Percentiles rank a stretch among this genome's conserved stretches.
Conservation (phyloP, 2,888 invertebrate species). For the Suillia variegata region DNA sequence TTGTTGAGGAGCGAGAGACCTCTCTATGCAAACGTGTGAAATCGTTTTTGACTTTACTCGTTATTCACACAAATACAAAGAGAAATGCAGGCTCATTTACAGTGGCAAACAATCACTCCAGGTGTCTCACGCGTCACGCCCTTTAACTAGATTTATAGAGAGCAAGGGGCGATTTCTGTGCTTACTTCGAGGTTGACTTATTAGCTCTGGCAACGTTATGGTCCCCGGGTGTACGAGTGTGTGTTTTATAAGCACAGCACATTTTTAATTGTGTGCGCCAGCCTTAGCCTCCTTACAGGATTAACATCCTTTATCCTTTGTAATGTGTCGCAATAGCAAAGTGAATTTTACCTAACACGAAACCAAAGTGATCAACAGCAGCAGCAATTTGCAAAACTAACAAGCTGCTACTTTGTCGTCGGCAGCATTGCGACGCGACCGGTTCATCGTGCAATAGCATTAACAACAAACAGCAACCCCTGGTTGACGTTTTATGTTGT, state of each 20-base stretch:
- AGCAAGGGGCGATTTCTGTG: constrained; percentile 7
- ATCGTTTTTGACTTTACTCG: too few relatives aligned
- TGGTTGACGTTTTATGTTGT: constrained; percentile 46
- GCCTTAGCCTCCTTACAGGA: background rate
- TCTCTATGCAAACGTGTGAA: background rate
- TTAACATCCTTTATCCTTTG: background rate
- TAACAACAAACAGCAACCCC: background rate
- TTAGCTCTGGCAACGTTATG: constrained; percentile 40
- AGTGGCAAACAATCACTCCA: constrained; percentile 54
- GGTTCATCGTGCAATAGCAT: too few relatives aligned
- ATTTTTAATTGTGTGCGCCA: background rate
- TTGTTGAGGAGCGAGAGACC: constrained; percentile 10
- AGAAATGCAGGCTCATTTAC: constrained; percentile 23
- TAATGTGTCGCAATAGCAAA: background rate
- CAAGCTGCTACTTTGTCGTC: background rate
- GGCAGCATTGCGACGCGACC: background rate
- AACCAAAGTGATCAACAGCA: too few relatives aligned
- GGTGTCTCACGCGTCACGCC: constrained; percentile 59
- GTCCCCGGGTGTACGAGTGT: constrained; percentile 12
- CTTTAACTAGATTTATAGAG: constrained; percentile 26
- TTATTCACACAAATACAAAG: constrained; percentile 5
- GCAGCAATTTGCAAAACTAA: constrained; percentile 2
- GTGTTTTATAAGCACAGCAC: constrained; percentile 23
- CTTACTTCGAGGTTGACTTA: constrained; percentile 39
- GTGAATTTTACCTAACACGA: background rate